These are phyloP conservation scores for Florisuga fusca DNA, from an alignment of 2,797 vertebrate genomes.

Conservation along the genomic window DNA sequence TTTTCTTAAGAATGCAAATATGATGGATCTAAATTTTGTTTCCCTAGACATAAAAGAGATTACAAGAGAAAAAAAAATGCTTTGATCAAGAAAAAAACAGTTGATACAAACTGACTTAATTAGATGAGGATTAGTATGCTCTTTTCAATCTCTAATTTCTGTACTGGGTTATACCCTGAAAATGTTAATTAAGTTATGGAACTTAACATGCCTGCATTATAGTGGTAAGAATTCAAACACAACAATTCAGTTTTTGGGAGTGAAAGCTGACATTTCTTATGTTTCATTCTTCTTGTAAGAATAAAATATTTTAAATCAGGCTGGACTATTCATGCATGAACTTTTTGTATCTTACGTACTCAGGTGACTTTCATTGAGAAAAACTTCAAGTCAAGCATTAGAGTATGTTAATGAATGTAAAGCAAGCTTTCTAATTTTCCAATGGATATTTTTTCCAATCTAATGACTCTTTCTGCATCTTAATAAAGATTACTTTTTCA, in stretches of 20 bases:
- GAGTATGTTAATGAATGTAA: slow-evolving; percentile 48
- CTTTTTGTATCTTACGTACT: not conserved
- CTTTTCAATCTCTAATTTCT: not conserved
- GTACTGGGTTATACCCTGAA: not conserved
- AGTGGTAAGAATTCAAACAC: not conserved
- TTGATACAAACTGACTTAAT: not conserved
- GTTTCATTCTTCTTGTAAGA: not conserved
- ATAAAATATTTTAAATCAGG: not conserved
- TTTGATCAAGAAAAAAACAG: not conserved
- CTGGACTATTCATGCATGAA: not conserved
- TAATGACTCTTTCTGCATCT: slow-evolving; percentile 12
- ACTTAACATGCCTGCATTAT: not conserved
- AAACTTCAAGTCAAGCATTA: not conserved
- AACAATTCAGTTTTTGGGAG: not conserved
- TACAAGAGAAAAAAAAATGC: not conserved
- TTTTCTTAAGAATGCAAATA: not conserved
- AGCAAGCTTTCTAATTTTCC: slow-evolving; percentile 38
- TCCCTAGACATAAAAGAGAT: not conserved
- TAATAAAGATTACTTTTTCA: slow-evolving; percentile 67
- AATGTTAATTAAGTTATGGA: not conserved
- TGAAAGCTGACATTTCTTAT: not conserved
- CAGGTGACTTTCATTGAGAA: slow-evolving; percentile 15
- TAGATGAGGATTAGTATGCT: not conserved
- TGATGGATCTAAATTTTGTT: not conserved
- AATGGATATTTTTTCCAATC: slow-evolving; percentile 33